Conservation (phyloP, 2,797 vertebrate species). For the Enteromius unitaeniatus region DNA sequence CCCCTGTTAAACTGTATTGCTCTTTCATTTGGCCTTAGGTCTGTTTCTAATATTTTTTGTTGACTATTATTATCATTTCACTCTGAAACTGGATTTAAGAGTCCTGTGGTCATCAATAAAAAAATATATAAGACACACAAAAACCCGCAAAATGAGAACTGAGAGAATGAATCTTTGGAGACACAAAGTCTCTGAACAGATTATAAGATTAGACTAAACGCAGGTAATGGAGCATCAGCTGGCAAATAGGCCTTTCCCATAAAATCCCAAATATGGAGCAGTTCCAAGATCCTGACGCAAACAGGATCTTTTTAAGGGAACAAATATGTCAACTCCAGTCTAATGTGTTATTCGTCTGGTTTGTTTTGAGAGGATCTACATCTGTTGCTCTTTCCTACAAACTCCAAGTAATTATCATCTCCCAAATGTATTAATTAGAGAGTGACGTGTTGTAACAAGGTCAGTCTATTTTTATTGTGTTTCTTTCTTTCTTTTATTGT, state of each 20-base stretch:
- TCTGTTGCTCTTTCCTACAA: neutral
- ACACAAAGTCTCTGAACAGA: conserved; percentile 5
- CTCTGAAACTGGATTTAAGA: neutral
- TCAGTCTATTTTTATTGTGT: conserved; percentile 30
- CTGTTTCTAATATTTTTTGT: neutral
- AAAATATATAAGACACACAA: neutral
- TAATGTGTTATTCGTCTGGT: neutral
- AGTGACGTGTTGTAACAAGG: conserved; percentile 16
- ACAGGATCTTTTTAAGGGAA: conserved; percentile 14
- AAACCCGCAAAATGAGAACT: conserved; percentile 5
- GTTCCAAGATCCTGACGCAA: conserved; percentile 7
- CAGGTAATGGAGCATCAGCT: conserved; percentile 46
- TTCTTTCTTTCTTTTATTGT: neutral
- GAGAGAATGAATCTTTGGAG: neutral
- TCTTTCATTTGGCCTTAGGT: neutral
- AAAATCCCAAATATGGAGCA: conserved; percentile 43
- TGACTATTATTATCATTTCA: neutral
- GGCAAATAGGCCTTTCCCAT: conserved; percentile 44
- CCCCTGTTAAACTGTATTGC: neutral
- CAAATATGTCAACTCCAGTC: conserved; percentile 20
- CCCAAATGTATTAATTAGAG: conserved; percentile 21
- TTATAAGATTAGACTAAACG: conserved; percentile 31
- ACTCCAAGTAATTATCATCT: conserved; percentile 28
- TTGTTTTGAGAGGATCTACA: conserved; percentile 17
- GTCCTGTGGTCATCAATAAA: neutral